Conservation (phyloP, 2,113 vertebrate genomes). For the Merops nubicus region DNA sequence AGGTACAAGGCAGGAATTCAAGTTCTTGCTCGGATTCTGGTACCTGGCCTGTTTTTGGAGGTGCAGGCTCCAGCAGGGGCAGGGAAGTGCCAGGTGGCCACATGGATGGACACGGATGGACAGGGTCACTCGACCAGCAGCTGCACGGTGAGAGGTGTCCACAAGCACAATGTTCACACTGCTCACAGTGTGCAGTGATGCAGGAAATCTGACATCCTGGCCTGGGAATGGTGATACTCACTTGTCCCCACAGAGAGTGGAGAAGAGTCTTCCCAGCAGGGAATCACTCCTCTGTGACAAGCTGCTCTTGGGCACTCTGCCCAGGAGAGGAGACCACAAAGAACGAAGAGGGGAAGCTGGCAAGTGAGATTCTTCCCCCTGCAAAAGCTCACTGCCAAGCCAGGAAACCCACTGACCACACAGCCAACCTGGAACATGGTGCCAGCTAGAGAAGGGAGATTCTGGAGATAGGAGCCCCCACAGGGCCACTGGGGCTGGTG, state of each 20-base stretch:
- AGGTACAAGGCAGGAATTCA: background rate
- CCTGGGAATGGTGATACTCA: background rate
- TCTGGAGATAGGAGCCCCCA: background rate
- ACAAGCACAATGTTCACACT: background rate
- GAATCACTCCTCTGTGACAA: background rate
- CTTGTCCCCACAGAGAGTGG: background rate
- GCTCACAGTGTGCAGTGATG: background rate
- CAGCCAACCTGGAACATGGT: background rate
- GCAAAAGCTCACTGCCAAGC: background rate
- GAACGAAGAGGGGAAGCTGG: background rate
- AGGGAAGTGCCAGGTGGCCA: background rate
- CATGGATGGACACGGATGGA: background rate
- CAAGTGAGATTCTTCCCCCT: background rate
- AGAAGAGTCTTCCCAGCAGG: too few relatives aligned
- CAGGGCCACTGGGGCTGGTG: background rate
- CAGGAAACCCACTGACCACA: background rate
- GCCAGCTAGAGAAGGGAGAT: background rate
- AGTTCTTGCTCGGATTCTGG: background rate
- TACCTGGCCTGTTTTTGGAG: background rate
- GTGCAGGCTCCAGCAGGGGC: background rate
- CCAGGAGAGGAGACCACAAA: background rate
- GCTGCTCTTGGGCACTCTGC: too few relatives aligned
- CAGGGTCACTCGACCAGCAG: background rate
- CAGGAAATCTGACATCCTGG: too few relatives aligned
- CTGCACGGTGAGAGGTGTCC: background rate